phyloP scores from a whole-genome alignment of 2,113 vertebrate genomes.

The Meriones unguiculatus region DNA sequence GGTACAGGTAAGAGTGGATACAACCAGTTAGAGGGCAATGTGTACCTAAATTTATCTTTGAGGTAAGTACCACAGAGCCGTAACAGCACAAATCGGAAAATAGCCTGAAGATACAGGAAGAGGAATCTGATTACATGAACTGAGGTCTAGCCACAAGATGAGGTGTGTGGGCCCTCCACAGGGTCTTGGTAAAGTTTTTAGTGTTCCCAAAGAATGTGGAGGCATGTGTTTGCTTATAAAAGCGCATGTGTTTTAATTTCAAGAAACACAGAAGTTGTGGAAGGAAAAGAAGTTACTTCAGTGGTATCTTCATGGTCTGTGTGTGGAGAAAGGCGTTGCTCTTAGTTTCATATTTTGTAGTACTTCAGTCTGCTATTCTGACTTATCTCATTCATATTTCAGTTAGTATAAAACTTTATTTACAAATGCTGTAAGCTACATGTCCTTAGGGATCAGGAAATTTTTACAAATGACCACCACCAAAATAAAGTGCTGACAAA shows the following conservation, averaged over 20 bases:
- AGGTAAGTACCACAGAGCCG: background rate
- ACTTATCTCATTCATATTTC: background rate
- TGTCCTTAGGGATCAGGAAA: background rate
- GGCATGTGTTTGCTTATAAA: background rate
- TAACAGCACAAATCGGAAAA: background rate
- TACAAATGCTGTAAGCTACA: background rate
- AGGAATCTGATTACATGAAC: background rate
- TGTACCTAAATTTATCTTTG: background rate
- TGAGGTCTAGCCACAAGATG: background rate
- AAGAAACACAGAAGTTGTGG: background rate
- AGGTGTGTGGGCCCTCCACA: background rate
- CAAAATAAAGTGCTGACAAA: background rate
- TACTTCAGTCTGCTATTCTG: background rate
- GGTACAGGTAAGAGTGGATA: background rate
- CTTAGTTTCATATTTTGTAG: background rate
- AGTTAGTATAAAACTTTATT: background rate
- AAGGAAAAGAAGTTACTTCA: background rate
- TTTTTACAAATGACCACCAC: background rate
- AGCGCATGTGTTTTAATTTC: background rate
- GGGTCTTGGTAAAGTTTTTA: background rate
- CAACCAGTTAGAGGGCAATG: background rate
- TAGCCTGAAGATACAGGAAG: background rate
- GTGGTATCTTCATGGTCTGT: background rate
- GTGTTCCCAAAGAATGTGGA: background rate
- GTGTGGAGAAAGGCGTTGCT: background rate